These are phyloP conservation scores for Lacerta viridis DNA, from an alignment of 2,797 vertebrate genomes.

Conservation along the genomic window DNA sequence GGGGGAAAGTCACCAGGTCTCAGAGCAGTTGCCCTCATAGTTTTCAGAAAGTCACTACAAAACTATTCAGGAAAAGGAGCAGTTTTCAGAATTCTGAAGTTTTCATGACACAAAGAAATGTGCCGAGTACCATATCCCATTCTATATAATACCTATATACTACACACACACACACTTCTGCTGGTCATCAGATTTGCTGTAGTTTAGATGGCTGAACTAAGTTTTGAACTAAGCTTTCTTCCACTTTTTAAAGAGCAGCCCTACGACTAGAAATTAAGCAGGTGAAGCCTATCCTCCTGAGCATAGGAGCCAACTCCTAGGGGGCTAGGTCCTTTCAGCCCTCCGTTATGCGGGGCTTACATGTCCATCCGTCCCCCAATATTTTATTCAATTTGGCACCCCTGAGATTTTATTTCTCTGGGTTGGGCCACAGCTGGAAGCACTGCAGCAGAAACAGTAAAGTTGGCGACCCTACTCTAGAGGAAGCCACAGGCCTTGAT, in stretches of 20 bases:
- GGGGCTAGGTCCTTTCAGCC: too few species aligned
- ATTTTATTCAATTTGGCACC: background rate
- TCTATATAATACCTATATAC: background rate
- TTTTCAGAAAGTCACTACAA: background rate
- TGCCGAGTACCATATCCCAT: background rate
- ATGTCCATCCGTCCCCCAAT: too few species aligned
- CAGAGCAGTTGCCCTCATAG: background rate
- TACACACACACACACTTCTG: slow-evolving; percentile 31
- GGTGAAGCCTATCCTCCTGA: background rate
- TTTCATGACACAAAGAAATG: background rate
- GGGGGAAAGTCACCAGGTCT: background rate
- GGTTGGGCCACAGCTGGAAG: background rate
- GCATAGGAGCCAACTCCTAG: too few species aligned
- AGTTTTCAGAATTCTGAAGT: background rate
- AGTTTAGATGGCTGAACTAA: slow-evolving; percentile 14
- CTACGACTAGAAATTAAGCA: background rate
- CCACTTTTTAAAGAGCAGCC: background rate
- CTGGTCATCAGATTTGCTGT: slow-evolving; percentile 56
- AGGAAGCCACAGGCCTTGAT: background rate
- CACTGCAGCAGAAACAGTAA: background rate
- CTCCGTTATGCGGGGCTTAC: too few species aligned
- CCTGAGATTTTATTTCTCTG: background rate
- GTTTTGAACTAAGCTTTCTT: background rate
- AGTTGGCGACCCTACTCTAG: background rate
- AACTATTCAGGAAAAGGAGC: background rate